Base-by-base conservation (phyloP, 2,797 vertebrate species). In the Triplophysa bombifrons region DNA sequence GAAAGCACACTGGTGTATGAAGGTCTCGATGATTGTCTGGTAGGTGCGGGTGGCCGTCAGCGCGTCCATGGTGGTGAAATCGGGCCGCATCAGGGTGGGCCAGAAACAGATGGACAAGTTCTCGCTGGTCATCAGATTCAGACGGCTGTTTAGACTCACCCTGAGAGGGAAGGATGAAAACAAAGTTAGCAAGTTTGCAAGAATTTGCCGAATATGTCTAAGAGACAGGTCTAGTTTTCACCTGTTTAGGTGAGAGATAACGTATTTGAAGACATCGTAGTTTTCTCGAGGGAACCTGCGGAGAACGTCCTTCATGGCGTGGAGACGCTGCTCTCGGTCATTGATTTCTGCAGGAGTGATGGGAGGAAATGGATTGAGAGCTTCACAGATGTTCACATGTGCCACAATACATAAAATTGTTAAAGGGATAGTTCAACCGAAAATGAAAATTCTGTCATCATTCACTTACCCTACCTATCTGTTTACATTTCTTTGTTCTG, bases 81-180 rank as follows among this genome's bases (percentile, higher is more conserved):
- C 97, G 0, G 97, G 97, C 13, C 96, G 83, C 97, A 99, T 98
- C 76, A 99, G 76, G 0, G 97, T 99, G 70, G 97, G 97, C 97
- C 97, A 99, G 93, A 99, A 99, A 87, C 97, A 99, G 91, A 99
- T 98, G 90, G 97, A 98, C 81, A 99, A 87, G 90, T 98, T 98
- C 85, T 98, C 97, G 3, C 97, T 98, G 73, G 96, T 98, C 97
- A 98, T 98, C 90, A 98, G 92, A 89, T 98, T 98, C 84, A 95
- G 20, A 27, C 95, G 93, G 90, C 89, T 94, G 89, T 96, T 93
- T 88, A 96, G 96, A 91, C 96, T 96, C 85, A 98, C 96, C 88
- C 97, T 98, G 88, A 0, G 89, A 4, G 17, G 64, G 20, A 65
- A 34, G 46, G 2, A 55, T 17, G 17, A 66, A 50, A 34, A 46